Conservation (phyloP, 2,113 vertebrate species). For the Leptobrachium leishanense region DNA sequence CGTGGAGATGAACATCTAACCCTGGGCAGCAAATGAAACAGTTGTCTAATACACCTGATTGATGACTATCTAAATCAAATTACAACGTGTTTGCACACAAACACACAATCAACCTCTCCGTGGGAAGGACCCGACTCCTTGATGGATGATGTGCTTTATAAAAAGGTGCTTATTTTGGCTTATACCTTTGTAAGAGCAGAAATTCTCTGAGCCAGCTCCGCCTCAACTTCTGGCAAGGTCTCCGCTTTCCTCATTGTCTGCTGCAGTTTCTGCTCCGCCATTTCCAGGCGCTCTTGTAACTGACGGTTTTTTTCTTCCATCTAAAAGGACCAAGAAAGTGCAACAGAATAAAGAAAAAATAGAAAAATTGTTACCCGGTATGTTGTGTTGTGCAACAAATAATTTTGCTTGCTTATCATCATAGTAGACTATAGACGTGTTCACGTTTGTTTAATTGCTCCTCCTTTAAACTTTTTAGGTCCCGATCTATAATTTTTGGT, state of each 20-base stretch:
- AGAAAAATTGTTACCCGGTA: too few relatives aligned
- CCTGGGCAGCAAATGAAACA: background rate
- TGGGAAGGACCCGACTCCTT: background rate
- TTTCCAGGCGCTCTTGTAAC: slow-evolving; percentile 90
- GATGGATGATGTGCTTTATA: background rate
- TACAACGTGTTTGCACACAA: background rate
- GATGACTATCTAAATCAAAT: background rate
- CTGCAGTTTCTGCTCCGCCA: slow-evolving; percentile 97
- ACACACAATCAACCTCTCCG: background rate
- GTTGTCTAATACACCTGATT: background rate
- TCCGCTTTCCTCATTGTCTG: slow-evolving; percentile 98
- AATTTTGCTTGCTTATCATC: too few relatives aligned
- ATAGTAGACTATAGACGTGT: too few relatives aligned
- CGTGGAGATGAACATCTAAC: background rate
- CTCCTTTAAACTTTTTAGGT: too few relatives aligned
- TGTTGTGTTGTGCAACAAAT: too few relatives aligned
- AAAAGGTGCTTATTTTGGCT: background rate
- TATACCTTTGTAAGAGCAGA: slow-evolving; percentile 96
- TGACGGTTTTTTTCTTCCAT: slow-evolving; percentile 98
- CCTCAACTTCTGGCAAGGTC: slow-evolving; percentile 97
- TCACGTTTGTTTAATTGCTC: too few relatives aligned
- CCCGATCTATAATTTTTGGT: too few relatives aligned
- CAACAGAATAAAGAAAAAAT: too few relatives aligned
- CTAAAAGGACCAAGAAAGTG: slow-evolving; percentile 60
- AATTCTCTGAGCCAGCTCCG: slow-evolving; percentile 96